These are phyloP conservation scores for Phylloscopus whistleri DNA, from an alignment of 2,113 vertebrate genomes.

Conservation along the genomic window DNA sequence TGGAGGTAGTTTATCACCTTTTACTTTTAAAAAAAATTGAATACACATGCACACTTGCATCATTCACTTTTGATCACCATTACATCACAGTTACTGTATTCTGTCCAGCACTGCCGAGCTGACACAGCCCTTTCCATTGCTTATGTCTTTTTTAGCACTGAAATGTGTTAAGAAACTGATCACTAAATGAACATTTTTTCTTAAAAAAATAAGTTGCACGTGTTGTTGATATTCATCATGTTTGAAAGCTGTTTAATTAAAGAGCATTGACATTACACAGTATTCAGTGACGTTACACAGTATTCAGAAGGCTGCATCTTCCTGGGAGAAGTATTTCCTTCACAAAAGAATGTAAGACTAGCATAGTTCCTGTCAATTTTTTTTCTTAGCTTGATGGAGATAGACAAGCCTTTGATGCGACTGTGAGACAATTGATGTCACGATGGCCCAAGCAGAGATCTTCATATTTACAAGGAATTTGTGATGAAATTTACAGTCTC, in stretches of 20 bases:
- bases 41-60: not conserved
- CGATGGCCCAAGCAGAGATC: constrained; percentile 88
- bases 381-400: constrained; percentile 83
- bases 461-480: constrained; percentile 87
- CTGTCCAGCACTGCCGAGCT: not conserved
- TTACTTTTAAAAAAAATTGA: not conserved
- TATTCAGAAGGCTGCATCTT: not conserved
- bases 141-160: not conserved
- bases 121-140: not conserved
- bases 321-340: not conserved
- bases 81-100: not conserved
- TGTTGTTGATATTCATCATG: not conserved
- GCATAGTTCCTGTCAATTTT: not conserved
- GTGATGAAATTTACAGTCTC: constrained; percentile 91
- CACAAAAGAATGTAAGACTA: not conserved
- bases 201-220: accelerated
- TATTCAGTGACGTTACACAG: not conserved
- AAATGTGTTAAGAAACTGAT: not conserved
- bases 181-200: not conserved
- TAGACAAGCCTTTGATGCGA: constrained; percentile 86
- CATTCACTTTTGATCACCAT: not conserved
- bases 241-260: not conserved
- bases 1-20: not conserved
- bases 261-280: not conserved
- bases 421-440: constrained; percentile 88